A percentile compares a stretch with the other conserved stretches of the same genome.
These are phyloP conservation scores for Drosophila nr. fundita DNA, from an alignment of 2,888 invertebrate species.

Conservation along the genomic window DNA sequence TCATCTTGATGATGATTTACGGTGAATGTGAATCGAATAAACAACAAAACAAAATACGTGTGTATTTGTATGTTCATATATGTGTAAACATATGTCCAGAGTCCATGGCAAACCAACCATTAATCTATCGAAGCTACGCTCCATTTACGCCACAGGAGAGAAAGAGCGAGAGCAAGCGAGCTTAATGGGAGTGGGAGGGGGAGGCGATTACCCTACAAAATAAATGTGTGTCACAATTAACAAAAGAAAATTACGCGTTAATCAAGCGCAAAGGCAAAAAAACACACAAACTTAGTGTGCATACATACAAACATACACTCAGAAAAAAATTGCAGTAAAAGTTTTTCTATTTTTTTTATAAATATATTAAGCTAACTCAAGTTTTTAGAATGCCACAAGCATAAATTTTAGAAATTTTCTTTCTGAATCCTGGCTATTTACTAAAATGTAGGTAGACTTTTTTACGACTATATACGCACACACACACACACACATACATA, in stretches of 20 bases:
- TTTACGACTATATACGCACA: background rate
- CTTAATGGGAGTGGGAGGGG: background rate
- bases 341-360: background rate
- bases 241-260: constrained; percentile 75
- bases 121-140: constrained; percentile 75
- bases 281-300: constrained; percentile 5
- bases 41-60: constrained; percentile 4
- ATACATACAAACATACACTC: background rate
- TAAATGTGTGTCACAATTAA: constrained; percentile 74
- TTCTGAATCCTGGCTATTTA: background rate
- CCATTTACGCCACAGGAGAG: constrained; percentile 55
- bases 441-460: background rate
- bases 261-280: constrained; percentile 66
- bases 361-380: background rate
- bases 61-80: background rate
- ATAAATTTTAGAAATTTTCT: background rate
- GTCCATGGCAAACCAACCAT: constrained; percentile 42
- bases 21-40: background rate
- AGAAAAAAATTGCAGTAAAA: background rate
- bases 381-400: background rate
- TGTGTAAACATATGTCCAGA: constrained; percentile 17
- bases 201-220: constrained; percentile 10
- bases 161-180: constrained; percentile 1
- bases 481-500: background rate
- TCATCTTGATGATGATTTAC: constrained; percentile 38